Evolutionary conservation across 1,140 invertebrate species (phyloP).

Genomic region (Oryctes rhinoceros): DNA sequence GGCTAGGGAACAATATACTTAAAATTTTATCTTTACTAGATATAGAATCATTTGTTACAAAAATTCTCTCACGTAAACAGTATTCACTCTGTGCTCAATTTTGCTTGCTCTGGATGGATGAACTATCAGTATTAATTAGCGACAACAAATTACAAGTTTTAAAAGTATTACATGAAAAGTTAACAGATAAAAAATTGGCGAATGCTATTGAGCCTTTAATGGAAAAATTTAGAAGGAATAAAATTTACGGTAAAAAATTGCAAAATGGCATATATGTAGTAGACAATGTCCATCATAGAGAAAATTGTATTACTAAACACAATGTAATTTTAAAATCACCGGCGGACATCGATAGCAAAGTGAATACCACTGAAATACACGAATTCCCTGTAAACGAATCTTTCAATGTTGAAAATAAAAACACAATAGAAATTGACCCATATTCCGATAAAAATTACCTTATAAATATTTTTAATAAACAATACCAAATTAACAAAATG

Average conservation of each 20-base stretch:
- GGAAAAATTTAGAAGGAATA: constrained; percentile 48
- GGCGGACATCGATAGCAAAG: not conserved
- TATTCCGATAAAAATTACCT: constrained; percentile 25
- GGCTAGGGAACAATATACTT: constrained; percentile 53
- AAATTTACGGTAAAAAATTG: constrained; percentile 47
- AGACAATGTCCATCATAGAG: constrained; percentile 48
- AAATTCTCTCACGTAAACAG: constrained; percentile 53
- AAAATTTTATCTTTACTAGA: constrained; percentile 51
- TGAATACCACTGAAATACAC: not conserved
- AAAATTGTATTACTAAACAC: constrained; percentile 17
- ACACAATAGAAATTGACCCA: not conserved
- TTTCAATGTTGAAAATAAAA: not conserved
- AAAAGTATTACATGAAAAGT: constrained; percentile 52
- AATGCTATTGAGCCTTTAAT: constrained; percentile 50
- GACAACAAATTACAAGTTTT: constrained; percentile 53
- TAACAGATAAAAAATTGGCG: constrained; percentile 46
- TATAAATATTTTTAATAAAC: constrained; percentile 46
- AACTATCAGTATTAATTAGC: constrained; percentile 50
- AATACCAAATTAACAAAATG: constrained; percentile 48
- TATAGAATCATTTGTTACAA: constrained; percentile 54
- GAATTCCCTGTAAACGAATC: too few species aligned
- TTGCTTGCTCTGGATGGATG: constrained; percentile 52
- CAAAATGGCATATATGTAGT: constrained; percentile 52
- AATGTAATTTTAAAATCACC: not conserved
- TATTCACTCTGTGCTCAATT: constrained; percentile 56